These are phyloP conservation scores for Phataginus tetradactyla DNA, from an alignment of 2,797 vertebrate species.

Conservation along the genomic window DNA sequence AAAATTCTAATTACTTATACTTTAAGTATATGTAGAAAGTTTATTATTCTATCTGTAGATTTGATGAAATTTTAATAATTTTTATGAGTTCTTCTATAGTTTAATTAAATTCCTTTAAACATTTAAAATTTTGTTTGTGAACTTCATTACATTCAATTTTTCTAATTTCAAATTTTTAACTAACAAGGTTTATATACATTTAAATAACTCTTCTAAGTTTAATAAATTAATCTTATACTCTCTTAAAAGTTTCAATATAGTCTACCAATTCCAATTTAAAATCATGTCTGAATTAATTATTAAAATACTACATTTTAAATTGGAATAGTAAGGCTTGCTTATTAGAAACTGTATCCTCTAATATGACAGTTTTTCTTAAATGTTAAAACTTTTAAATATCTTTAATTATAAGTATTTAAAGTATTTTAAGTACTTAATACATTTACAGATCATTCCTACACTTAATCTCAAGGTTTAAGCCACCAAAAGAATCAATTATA, in stretches of 20 bases:
- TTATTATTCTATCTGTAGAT: not conserved
- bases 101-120: constrained; percentile 44
- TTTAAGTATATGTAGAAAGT: not conserved
- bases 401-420: not conserved
- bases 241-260: not conserved
- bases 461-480: constrained; percentile 30
- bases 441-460: not conserved
- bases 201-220: not conserved
- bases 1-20: not conserved
- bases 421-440: not conserved
- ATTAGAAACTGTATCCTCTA: not conserved
- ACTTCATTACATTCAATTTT: constrained; percentile 12
- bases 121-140: constrained; percentile 38
- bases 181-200: not conserved
- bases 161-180: constrained; percentile 30
- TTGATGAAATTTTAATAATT: constrained; percentile 11
- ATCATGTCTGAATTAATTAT: constrained; percentile 24
- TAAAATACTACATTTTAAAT: constrained; percentile 38
- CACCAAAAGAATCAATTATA: not conserved
- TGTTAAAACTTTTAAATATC: constrained; percentile 2
- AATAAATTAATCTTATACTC: not conserved
- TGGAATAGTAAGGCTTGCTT: not conserved
- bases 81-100: not conserved
- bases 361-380: not conserved
- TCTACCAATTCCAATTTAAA: constrained; percentile 20